Conservation (phyloP, 1,140 invertebrate species). For the Belonocnema kinseyi region DNA sequence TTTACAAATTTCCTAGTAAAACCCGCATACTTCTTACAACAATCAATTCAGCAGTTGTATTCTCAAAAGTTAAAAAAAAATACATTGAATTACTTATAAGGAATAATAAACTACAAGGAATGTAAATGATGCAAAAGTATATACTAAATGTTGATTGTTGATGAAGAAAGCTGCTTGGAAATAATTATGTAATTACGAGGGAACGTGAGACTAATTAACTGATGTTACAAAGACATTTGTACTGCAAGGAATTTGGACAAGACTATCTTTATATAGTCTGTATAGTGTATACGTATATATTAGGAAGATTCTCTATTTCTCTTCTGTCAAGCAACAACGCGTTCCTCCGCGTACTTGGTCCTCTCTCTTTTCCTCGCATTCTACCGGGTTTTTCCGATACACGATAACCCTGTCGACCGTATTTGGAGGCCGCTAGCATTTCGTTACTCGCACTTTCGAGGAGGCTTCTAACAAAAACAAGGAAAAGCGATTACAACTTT, state of each 20-base stretch:
- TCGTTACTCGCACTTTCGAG: constrained; percentile 68
- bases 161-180: neutral
- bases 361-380: constrained; percentile 49
- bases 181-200: constrained; percentile 9
- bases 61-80: too few relatives aligned
- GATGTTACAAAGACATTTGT: neutral
- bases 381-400: constrained; percentile 54
- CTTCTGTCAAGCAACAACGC: constrained; percentile 47
- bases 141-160: neutral
- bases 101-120: too few relatives aligned
- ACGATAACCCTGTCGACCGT: constrained; percentile 43
- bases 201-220: constrained; percentile 4
- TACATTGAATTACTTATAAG: too few relatives aligned
- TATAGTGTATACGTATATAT: neutral
- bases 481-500: constrained; percentile 34
- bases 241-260: neutral
- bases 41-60: too few relatives aligned
- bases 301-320: constrained; percentile 21
- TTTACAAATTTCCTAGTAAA: too few relatives aligned
- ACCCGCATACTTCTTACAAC: too few relatives aligned
- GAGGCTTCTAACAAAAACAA: constrained; percentile 50
- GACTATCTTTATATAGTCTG: neutral
- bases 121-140: too few relatives aligned
- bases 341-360: constrained; percentile 43
- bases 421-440: constrained; percentile 59